These are phyloP conservation scores for Geodia barretti DNA, from an alignment of 37 sponge, comb jelly and placozoan genomes.

Conservation along the genomic window DNA sequence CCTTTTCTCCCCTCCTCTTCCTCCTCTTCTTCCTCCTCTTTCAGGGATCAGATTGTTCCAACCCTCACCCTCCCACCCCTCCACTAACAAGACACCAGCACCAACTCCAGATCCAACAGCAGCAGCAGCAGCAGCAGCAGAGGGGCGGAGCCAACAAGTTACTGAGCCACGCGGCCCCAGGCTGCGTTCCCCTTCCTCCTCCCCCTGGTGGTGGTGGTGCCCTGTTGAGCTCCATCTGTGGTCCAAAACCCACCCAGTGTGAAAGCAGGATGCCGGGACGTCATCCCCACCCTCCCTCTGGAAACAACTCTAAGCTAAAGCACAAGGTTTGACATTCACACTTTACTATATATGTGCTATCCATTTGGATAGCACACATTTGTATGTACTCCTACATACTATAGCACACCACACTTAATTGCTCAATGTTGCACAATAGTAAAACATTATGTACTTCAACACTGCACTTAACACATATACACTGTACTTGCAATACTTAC, in stretches of 20 bases:
- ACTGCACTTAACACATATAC: too few species aligned
- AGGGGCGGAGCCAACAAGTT: not conserved
- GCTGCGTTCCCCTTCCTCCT: too few species aligned
- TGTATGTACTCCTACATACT: too few species aligned
- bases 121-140: not conserved
- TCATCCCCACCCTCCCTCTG: constrained; percentile 66
- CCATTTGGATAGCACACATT: too few species aligned
- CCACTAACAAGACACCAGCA: not conserved
- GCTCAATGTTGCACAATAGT: too few species aligned
- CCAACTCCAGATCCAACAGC: not conserved
- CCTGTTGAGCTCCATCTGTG: not conserved
- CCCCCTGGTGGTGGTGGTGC: too few species aligned
- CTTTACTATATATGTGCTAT: not conserved
- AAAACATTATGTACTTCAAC: too few species aligned
- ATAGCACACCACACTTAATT: too few species aligned
- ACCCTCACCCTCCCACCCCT: not conserved
- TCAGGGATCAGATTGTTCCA: not conserved
- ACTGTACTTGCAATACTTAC: too few species aligned
- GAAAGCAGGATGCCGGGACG: constrained; percentile 28
- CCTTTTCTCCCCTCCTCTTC: too few species aligned
- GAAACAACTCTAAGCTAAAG: constrained; percentile 56
- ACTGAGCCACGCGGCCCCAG: not conserved
- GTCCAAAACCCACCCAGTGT: constrained; percentile 4
- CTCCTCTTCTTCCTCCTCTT: not conserved
- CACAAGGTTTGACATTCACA: constrained; percentile 51